Percentiles rank a stretch among this genome's conserved stretches.
Evolutionary conservation across 35 echinoderm and acorn worm species (phyloP).

Genomic region (Eucidaris tribuloides): DNA sequence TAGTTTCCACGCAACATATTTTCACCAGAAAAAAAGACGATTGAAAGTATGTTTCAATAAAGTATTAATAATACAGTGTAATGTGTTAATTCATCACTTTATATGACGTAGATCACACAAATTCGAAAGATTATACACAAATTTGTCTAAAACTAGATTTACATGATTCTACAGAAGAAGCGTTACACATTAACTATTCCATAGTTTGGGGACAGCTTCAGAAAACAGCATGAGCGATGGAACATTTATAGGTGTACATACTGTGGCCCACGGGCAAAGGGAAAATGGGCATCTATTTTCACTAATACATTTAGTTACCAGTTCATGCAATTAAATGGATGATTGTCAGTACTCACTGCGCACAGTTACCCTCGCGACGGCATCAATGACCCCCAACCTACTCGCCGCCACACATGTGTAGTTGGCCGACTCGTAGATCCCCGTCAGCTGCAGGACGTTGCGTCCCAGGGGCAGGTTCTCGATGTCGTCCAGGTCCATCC

Average conservation of each 20-base stretch:
- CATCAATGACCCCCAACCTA: conserved; percentile 38
- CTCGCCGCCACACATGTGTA: conserved; percentile 88
- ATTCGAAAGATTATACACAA: too few species aligned
- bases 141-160: too few species aligned
- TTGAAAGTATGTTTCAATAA: too few species aligned
- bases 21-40: too few species aligned
- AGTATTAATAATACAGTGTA: too few species aligned
- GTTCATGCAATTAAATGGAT: neutral
- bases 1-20: too few species aligned
- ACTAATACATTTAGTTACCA: neutral
- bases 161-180: too few species aligned
- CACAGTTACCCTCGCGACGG: conserved; percentile 44
- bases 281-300: neutral
- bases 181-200: neutral
- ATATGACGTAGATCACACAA: too few species aligned
- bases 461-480: conserved; percentile 57
- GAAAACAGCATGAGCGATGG: too few species aligned
- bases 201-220: neutral
- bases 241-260: neutral
- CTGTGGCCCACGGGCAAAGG: neutral
- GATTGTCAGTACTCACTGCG: conserved; percentile 47
- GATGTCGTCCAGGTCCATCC: conserved; percentile 44
- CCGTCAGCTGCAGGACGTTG: conserved; percentile 55
- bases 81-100: too few species aligned
- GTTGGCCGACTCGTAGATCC: conserved; percentile 66